Base-by-base conservation (phyloP, 2,113 vertebrate species). In the Nycticorax nycticorax region DNA sequence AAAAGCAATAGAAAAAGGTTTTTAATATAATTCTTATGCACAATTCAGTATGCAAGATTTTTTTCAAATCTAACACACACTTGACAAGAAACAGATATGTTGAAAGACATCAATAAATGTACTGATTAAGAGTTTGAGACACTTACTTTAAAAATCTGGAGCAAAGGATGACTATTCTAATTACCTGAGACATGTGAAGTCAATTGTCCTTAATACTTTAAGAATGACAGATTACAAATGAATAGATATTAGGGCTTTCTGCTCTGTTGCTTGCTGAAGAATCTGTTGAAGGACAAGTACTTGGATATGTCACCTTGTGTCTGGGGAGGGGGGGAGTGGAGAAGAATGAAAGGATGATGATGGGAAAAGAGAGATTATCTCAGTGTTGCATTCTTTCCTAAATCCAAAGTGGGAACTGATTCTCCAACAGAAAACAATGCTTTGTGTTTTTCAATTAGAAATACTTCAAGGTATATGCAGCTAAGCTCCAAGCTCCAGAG, bases 171-270 rank as follows among this genome's bases (percentile, higher is more conserved):
- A 98, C 95, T 98, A 97, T 99, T 98, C 98, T 98, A 98, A 98
- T 99, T 99, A 99, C 98, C 98, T 98, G 96, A 98, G 99, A 99
- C 98, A 99, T 99, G 99, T 99, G 98, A 99, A 98, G 99, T 99
- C 98, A 99, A 98, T 98, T 99, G 98, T 99, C 98, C 98, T 98
- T 99, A 99, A 99, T 98, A 98, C 97, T 97, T 97, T 98, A 98
- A 98, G 98, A 98, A 98, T 99, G 99, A 99, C 98, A 99, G 98
- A 98, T 97, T 98, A 98, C 98, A 96, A 98, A 98, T 98, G 98
- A 98, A 98, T 97, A 98, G 99, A 98, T 98, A 98, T 98, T 98
- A 98, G 97, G 97, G 97, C 97, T 98, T 98, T 98, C 99, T 98
- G 98, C 98, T 99, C 98, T 98, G 96, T 97, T 99, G 98, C 98